These are phyloP conservation scores for Penaeus monodon DNA, from an alignment of 2,888 invertebrate genomes.

Conservation along the genomic window DNA sequence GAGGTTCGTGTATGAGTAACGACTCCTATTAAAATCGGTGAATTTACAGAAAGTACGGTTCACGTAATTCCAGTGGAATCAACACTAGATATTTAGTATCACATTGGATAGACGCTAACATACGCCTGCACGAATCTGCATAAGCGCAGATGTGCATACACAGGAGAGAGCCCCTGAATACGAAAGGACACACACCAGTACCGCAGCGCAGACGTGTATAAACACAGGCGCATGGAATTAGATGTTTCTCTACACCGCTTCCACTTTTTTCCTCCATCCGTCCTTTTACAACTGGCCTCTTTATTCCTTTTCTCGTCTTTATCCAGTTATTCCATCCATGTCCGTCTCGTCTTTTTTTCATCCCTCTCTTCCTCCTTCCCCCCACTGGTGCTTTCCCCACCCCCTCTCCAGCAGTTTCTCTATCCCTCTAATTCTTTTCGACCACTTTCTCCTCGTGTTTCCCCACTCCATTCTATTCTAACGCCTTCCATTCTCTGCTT, in stretches of 20 bases:
- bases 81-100: not conserved
- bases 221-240: not conserved
- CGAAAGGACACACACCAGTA: not conserved
- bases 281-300: too few relatives aligned
- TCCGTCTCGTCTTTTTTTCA: too few relatives aligned
- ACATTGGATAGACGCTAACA: not conserved
- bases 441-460: not conserved
- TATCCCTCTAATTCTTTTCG: not conserved
- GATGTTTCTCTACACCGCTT: too few relatives aligned
- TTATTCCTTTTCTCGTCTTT: not conserved
- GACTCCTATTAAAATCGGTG: too few relatives aligned
- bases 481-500: not conserved
- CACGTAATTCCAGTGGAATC: too few relatives aligned
- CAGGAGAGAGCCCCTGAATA: not conserved
- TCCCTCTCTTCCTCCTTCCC: not conserved
- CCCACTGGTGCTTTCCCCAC: not conserved
- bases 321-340: too few relatives aligned
- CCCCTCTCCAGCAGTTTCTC: not conserved
- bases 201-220: not conserved
- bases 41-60: too few relatives aligned
- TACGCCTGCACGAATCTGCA: not conserved
- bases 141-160: not conserved
- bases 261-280: too few relatives aligned
- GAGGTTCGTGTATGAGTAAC: too few relatives aligned
- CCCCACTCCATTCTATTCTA: not conserved